Evolutionary conservation across 2,888 invertebrate species (phyloP).

Genomic region (Tetranychus piercei): DNA sequence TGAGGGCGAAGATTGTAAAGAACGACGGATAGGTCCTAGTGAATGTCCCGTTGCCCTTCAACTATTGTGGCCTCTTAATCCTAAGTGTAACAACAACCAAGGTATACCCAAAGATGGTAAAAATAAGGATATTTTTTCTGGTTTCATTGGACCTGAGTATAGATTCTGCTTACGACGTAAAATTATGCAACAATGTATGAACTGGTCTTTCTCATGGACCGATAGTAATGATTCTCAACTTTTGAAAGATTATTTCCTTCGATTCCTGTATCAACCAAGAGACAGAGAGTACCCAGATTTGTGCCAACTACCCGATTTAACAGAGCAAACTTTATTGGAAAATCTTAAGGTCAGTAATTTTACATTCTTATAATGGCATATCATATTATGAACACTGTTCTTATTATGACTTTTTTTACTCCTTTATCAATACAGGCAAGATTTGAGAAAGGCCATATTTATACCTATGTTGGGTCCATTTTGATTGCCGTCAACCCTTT

Average conservation of each 20-base stretch:
- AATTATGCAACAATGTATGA: conserved; percentile 38
- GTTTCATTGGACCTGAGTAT: conserved; percentile 28
- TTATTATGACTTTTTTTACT: neutral
- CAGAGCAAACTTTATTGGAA: conserved; percentile 75
- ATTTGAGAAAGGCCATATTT: conserved; percentile 78
- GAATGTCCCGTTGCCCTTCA: conserved; percentile 39
- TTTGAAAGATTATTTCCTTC: conserved; percentile 73
- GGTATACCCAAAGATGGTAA: conserved; percentile 4
- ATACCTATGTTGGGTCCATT: conserved; percentile 87
- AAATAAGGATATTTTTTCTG: conserved; percentile 6
- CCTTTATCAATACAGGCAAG: conserved; percentile 38
- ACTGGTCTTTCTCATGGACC: conserved; percentile 55
- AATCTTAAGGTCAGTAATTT: conserved; percentile 46
- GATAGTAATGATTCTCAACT: conserved; percentile 70
- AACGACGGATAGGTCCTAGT: conserved; percentile 57
- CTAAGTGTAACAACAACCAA: conserved; percentile 6
- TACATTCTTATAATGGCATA: neutral
- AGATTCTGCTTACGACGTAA: conserved; percentile 75
- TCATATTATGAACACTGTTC: neutral
- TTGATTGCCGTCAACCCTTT: conserved; percentile 69
- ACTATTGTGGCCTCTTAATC: conserved; percentile 34
- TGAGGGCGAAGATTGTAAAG: conserved; percentile 74
- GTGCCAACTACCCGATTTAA: conserved; percentile 82
- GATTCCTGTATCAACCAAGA: conserved; percentile 73
- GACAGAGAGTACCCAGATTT: conserved; percentile 86